Base-by-base conservation (phyloP, 2,797 vertebrate species). In the Pelodytes ibericus region DNA sequence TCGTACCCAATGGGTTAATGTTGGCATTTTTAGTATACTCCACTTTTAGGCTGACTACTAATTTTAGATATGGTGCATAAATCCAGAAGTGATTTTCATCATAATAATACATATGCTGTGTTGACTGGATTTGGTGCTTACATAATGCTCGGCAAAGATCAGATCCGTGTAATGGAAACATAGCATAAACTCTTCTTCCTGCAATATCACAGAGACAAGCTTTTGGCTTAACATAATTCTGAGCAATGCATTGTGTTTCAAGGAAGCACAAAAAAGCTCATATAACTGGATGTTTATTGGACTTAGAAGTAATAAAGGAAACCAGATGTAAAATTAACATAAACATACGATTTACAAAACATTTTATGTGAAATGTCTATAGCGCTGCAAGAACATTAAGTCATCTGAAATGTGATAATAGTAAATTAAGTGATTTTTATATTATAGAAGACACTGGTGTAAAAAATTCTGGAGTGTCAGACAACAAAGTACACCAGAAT, bases 41-140 rank as follows among this genome's bases (percentile, higher is more conserved):
- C 16, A 57, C 80, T 83, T 75, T 22, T 60, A 77, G 74, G 3
- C 8, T 47, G n/a, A 61, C 15, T 71, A 41, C 82, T 86, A 84
- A 74, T 81, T 82, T 80, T 82, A 83, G 31, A 49, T 49, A 72
- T 56, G 57, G 53, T 41, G 27, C 51, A 59, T 79, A 83, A 83
- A 70, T 75, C 62, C 36, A 67, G n/a, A 62, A 20, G 18, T 1
- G 15, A 53, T 72, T 82, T 81, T 84, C 80, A 70, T 76, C 81
- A 22, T 26, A 68, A 56, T 22, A n/a, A 5, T 73, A 74, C 22
- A 6, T 70, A 22, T 74, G 44, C 65, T 73, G 26, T 72, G 64
- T 56, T 77, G 58, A 64, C 44, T 80, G 81, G 80, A 81, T 11
- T 77, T 60, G 9, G 0, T 0, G 9, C 63, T 61, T 66, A 41